These are phyloP conservation scores for Papilio elwesi DNA, from an alignment of 2,888 invertebrate genomes.

Conservation along the genomic window DNA sequence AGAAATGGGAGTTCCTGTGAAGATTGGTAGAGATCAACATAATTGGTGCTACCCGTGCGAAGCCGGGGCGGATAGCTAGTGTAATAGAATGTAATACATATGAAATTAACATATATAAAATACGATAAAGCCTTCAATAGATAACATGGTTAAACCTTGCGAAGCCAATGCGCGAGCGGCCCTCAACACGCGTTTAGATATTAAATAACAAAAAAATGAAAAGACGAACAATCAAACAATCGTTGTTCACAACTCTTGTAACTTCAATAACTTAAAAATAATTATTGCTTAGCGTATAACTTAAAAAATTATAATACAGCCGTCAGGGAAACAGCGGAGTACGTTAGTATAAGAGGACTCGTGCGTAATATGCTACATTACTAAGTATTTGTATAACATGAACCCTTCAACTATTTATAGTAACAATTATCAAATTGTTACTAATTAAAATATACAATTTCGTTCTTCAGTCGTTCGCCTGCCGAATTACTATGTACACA, in stretches of 20 bases:
- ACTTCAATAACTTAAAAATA: conserved; percentile 28
- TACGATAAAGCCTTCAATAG: background rate
- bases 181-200: background rate
- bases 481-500: conserved; percentile 59
- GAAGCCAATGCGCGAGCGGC: conserved; percentile 10
- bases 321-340: background rate
- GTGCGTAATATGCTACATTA: conserved; percentile 18
- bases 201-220: conserved; percentile 1
- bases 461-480: conserved; percentile 64
- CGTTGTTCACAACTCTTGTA: background rate
- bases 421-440: conserved; percentile 23
- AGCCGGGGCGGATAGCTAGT: background rate
- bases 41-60: too few relatives aligned
- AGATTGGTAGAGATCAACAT: too few relatives aligned
- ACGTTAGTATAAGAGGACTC: conserved; percentile 3
- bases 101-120: background rate
- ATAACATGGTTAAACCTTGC: background rate
- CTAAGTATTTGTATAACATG: conserved; percentile 31
- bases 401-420: conserved; percentile 17
- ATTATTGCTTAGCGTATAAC: conserved; percentile 31
- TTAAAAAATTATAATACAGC: conserved; percentile 44
- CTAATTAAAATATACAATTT: conserved; percentile 54
- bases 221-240: conserved; percentile 2
- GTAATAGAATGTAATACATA: background rate
- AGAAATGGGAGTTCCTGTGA: too few relatives aligned